Percentiles rank a stretch among this genome's conserved stretches.
Evolutionary conservation across 2,113 vertebrate species (phyloP).

Genomic region (Seriola aureovittata): DNA sequence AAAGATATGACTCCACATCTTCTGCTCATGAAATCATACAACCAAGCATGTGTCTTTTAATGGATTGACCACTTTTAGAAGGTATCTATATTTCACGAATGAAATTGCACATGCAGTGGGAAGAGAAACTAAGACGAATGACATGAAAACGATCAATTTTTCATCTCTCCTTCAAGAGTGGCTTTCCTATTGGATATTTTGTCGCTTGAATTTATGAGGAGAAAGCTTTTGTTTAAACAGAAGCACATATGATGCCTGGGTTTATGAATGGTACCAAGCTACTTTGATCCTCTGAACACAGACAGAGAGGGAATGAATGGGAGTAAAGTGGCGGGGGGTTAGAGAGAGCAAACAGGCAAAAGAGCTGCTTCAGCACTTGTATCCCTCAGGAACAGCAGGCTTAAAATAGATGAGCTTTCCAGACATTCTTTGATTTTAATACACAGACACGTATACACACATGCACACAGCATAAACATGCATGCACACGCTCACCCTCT

Average conservation of each 20-base stretch:
- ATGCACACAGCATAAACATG: conserved; percentile 36
- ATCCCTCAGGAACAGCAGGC: conserved; percentile 53
- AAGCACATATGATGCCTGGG: conserved; percentile 33
- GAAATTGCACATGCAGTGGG: conserved; percentile 27
- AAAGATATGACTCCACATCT: not conserved
- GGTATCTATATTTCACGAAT: conserved; percentile 59
- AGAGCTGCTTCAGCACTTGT: conserved; percentile 79
- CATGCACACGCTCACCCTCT: conserved; percentile 44
- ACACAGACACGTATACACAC: conserved; percentile 17
- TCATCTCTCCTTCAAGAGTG: conserved; percentile 41
- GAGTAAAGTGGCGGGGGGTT: conserved; percentile 39
- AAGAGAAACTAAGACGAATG: conserved; percentile 34
- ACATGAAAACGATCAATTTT: conserved; percentile 68
- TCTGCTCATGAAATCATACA: conserved; percentile 30
- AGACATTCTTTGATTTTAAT: conserved; percentile 62
- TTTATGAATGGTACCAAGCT: conserved; percentile 71
- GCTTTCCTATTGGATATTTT: conserved; percentile 44
- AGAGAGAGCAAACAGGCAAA: conserved; percentile 53
- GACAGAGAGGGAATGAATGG: conserved; percentile 56
- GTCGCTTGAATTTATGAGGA: conserved; percentile 39
- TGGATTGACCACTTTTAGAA: conserved; percentile 64
- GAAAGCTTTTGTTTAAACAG: conserved; percentile 66
- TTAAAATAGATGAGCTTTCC: conserved; percentile 75
- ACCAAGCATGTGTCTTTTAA: conserved; percentile 56
- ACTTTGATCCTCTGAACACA: conserved; percentile 58